Conservation (phyloP, 2,888 invertebrate species). For the Periphyllus acericola region DNA sequence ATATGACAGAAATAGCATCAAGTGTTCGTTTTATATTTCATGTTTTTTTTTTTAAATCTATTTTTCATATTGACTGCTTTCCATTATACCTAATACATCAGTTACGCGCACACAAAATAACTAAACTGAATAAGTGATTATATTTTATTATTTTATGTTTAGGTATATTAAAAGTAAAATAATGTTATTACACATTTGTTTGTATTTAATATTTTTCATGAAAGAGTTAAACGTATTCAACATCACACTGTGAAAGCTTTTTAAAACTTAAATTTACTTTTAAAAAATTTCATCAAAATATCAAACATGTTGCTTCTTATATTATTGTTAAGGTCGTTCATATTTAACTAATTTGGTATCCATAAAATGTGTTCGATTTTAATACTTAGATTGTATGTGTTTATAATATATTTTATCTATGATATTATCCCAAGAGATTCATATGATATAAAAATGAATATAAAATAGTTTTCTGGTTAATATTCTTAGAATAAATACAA, state of each 20-base stretch:
- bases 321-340: too few relatives aligned
- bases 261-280: neutral
- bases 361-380: too few relatives aligned
- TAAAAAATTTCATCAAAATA: constrained; percentile 1
- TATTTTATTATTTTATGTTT: neutral
- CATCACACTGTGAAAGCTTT: neutral
- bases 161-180: neutral
- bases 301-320: too few relatives aligned
- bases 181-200: constrained; percentile 17
- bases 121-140: constrained; percentile 40
- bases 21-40: constrained; percentile 27
- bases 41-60: constrained; percentile 28
- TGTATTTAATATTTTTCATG: neutral
- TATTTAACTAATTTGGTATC: too few relatives aligned
- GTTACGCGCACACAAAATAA: constrained; percentile 36
- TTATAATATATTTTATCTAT: too few relatives aligned
- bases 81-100: constrained; percentile 47
- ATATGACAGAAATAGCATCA: constrained; percentile 44
- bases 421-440: too few relatives aligned
- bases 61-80: constrained; percentile 26
- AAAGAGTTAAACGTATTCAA: neutral
- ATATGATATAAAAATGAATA: too few relatives aligned
- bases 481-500: too few relatives aligned
- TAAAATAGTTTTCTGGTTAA: too few relatives aligned
- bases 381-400: too few relatives aligned